A percentile compares a stretch with the other conserved stretches of the same genome.
phyloP scores from a whole-genome alignment of 2,888 invertebrate genomes.

The Tridacna crocea region DNA sequence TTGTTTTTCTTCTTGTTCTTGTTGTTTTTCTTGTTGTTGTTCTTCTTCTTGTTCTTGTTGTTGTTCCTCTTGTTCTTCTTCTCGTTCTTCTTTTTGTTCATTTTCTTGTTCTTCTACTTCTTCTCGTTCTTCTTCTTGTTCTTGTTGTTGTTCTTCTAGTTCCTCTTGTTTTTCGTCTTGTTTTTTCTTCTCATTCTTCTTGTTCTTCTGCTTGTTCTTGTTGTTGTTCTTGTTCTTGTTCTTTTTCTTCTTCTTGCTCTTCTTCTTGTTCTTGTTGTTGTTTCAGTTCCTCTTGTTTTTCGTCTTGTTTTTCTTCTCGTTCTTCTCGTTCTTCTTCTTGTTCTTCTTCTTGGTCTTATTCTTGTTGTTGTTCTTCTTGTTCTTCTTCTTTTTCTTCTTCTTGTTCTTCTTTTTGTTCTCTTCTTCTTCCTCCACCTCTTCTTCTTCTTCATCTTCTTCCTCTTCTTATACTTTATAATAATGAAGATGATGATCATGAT shows the following conservation, averaged over 20 bases:
- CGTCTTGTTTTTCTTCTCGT: background rate
- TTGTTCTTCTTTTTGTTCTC: no score
- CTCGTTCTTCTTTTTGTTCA: background rate
- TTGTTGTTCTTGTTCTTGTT: slow-evolving; percentile 1
- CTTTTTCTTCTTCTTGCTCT: background rate
- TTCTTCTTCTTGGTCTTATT: background rate
- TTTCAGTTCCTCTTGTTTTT: background rate
- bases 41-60: slow-evolving; percentile 2
- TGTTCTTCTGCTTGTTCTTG: background rate
- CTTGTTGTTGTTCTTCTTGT: slow-evolving; percentile 2
- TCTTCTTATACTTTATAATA: no score
- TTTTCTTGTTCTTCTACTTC: background rate
- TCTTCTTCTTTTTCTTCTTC: slow-evolving; percentile 7
- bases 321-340: background rate
- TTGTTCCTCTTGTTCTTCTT: slow-evolving; percentile 1
- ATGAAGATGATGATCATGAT: no score
- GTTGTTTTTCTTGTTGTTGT: background rate
- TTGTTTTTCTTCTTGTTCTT: slow-evolving; percentile 3
- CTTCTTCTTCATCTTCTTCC: no score
- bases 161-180: background rate
- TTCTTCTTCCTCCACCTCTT: no score
- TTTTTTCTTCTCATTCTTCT: background rate
- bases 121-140: background rate
- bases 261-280: background rate
- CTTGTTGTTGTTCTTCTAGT: background rate